Evolutionary conservation across 2,888 invertebrate species (phyloP).

Genomic region (Rosalia funebris): DNA sequence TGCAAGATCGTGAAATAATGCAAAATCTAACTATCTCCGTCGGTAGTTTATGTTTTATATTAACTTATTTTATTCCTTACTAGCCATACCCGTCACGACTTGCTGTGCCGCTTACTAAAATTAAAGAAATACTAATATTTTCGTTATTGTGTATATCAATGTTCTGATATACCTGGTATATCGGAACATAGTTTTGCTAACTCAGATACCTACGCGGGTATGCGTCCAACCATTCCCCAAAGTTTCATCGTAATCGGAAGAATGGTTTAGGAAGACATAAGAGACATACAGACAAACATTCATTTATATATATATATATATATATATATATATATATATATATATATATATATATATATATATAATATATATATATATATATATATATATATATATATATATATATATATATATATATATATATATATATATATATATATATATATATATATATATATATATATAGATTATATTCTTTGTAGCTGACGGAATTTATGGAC

Average conservation of each 20-base stretch:
- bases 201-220: not conserved
- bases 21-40: too few species aligned
- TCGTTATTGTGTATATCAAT: not conserved
- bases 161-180: not conserved
- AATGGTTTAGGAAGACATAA: not conserved
- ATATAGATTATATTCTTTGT: too few species aligned
- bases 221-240: not conserved
- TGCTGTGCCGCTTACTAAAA: not conserved
- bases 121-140: not conserved
- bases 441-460: too few species aligned
- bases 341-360: slow-evolving; percentile 26
- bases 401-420: too few species aligned
- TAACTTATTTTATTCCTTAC: too few species aligned
- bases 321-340: slow-evolving; percentile 23
- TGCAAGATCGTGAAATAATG: too few species aligned
- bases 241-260: not conserved
- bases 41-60: too few species aligned
- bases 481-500: too few species aligned
- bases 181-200: not conserved
- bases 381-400: too few species aligned
- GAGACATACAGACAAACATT: not conserved
- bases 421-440: too few species aligned
- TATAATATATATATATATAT: slow-evolving; percentile 23
- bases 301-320: slow-evolving; percentile 15
- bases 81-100: slow-evolving; percentile 16